phyloP scores from a whole-genome alignment of 2,113 vertebrate genomes.

The Dipodomys ordii region DNA sequence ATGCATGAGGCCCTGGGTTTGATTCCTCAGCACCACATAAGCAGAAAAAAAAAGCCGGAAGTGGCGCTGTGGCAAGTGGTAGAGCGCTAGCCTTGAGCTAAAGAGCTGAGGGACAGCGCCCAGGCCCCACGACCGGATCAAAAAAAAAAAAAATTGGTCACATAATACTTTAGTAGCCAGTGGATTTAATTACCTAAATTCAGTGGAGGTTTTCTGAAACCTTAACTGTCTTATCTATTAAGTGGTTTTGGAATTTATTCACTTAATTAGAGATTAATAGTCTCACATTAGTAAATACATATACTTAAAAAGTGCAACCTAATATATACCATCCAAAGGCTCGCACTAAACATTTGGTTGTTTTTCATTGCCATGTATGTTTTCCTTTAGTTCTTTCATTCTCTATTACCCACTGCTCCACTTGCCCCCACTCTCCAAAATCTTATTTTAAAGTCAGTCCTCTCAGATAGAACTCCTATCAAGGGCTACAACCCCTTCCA shows the following conservation, averaged over 20 bases:
- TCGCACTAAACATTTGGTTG: background rate
- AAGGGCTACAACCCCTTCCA: background rate
- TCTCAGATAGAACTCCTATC: background rate
- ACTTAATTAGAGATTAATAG: background rate
- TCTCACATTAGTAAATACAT: background rate
- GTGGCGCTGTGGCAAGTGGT: no score
- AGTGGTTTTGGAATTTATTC: background rate
- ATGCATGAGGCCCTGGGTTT: no score
- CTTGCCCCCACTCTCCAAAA: background rate
- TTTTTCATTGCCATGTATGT: background rate
- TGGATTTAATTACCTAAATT: background rate
- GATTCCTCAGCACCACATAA: no score
- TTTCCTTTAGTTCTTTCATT: background rate
- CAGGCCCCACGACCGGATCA: no score
- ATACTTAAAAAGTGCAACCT: background rate
- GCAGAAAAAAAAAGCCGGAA: no score
- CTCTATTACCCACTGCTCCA: background rate
- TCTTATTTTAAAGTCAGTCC: background rate
- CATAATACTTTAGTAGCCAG: background rate
- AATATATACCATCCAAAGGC: background rate
- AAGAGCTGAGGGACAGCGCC: no score
- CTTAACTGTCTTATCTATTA: background rate
- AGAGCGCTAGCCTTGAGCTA: no score
- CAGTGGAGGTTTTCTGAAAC: no score
- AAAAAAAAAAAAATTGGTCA: no score